A percentile compares a stretch with the other conserved stretches of the same genome.
phyloP scores from a whole-genome alignment of 2,888 invertebrate genomes.

The Galerucella calmariensis region DNA sequence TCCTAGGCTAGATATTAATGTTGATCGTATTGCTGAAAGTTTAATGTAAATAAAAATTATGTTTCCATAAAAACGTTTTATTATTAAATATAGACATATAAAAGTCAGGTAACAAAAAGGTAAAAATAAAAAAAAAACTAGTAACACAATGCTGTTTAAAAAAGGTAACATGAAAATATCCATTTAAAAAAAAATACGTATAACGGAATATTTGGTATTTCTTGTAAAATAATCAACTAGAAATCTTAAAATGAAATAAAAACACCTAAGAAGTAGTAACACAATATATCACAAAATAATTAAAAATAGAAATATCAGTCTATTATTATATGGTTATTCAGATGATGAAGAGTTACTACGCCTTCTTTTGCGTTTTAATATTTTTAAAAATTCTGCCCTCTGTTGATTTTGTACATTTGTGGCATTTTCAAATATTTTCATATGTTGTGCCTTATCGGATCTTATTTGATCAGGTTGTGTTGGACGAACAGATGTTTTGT shows the following conservation, averaged over 20 bases:
- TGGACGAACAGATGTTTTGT: neutral
- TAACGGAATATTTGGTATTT: neutral
- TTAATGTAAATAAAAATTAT: constrained; percentile 1
- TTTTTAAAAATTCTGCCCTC: neutral
- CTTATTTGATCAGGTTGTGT: neutral
- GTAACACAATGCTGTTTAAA: too few species aligned
- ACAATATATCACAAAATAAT: neutral
- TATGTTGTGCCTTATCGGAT: neutral
- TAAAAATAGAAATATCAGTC: neutral
- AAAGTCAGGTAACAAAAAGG: neutral
- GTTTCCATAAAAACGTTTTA: too few species aligned
- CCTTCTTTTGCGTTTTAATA: neutral
- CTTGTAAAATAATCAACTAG: neutral
- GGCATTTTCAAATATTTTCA: neutral
- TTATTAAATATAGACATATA: neutral
- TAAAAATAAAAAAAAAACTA: too few species aligned
- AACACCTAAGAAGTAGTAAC: neutral
- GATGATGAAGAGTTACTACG: constrained; percentile 1
- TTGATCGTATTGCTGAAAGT: neutral
- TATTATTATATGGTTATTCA: constrained; percentile 3
- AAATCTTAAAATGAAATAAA: neutral
- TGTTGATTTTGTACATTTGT: neutral
- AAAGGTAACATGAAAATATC: neutral
- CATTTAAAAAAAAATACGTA: neutral
- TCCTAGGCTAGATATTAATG: neutral